Base-by-base conservation (phyloP, 1,140 invertebrate genomes). In the Agrypnia vestita region DNA sequence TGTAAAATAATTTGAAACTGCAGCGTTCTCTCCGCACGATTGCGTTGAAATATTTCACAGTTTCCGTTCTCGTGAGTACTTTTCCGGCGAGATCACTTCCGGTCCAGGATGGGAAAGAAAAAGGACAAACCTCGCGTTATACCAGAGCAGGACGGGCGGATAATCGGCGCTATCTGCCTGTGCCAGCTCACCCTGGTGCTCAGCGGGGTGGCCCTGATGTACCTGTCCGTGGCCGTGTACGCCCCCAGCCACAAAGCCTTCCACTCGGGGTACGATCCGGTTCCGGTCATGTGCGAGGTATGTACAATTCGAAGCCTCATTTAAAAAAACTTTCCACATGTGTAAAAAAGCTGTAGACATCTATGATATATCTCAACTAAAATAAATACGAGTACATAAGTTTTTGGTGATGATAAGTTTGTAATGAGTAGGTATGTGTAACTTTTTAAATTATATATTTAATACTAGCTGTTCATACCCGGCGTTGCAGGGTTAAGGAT, bases 181-280 rank as follows among this genome's bases (percentile, higher is more conserved):
- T 94, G 93, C 85, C 93, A 94, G 85, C 88, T 94, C 81, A 94
- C 93, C 7, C 92, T 94, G 80, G 93, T 94, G 13, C 88, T 94
- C 79, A 93, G 93, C 84, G 93, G 92, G 80, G 94, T 95, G 61
- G 92, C 93, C 67, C 89, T 95, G 78, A 92, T 95, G 51, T 95
- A 95, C 84, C 87, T 95, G 35, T 91, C 92, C 49, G 93, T 94
- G 21, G 94, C 93, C 64, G 91, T 94, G 83, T 94, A 94, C 85
- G 90, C 93, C 82, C 94, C 94, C 35, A 91, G 92, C 25, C 91
- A 91, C 84, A 91, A 91, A 84, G 92, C 93, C 75, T 93, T 95
- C 85, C 91, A 92, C 76, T 91, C 92, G 9, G 93, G 92, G 15
- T 92, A 94, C 83, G 91, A 92, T 51, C 89, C 91, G 46, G 88